Evolutionary conservation across 2,888 invertebrate genomes (phyloP), one percentile per base, ranked within the genome.

Genomic region (Vandiemenella viatica): DNA sequence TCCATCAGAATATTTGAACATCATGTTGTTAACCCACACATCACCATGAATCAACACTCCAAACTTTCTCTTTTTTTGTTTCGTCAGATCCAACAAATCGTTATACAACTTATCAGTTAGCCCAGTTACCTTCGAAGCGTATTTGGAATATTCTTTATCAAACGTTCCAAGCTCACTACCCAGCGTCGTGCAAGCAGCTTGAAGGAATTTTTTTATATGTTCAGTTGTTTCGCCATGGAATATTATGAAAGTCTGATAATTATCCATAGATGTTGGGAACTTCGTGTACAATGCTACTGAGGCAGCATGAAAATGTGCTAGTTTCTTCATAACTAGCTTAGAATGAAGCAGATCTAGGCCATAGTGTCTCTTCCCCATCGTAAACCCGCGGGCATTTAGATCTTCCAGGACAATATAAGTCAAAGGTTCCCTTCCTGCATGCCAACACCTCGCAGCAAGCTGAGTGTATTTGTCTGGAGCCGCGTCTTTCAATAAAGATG

Each of bases 1-100:
- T 1, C 19, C 23, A 2, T 42, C 46, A 4, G 37, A 16, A 16
- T 45, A 43, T 17, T 26, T 21, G 26, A 51, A 53, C 40, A 53
- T 38, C 22, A 53, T 51, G 32, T 53, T 53, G 46, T 53, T 53
- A 5, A 50, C 17, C 50, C 50, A 53, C n/a, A 44, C 48, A 43
- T 53, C 53, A 1, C 53, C 53, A 21, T 53, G 53, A 23, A 41
- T 38, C 18, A 52, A 16, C 5, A 50, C 50, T 32, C 16, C 8
- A 44, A 26, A 40, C 10, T n/a, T n/a, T 4, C n/a, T 21, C 19
- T 1, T 8, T 8, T 42, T 42, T 8, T 2, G 13, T 32, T 32
- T 32, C 2, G n/a, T 4, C n/a, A 32, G n/a, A 13, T 32, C 32
- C 3, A n/a, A 32, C n/a, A 32, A 32, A 10, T 32, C n/a, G 10